Conservation (phyloP, 2,888 invertebrate genomes). For the Heliothis peltigera region DNA sequence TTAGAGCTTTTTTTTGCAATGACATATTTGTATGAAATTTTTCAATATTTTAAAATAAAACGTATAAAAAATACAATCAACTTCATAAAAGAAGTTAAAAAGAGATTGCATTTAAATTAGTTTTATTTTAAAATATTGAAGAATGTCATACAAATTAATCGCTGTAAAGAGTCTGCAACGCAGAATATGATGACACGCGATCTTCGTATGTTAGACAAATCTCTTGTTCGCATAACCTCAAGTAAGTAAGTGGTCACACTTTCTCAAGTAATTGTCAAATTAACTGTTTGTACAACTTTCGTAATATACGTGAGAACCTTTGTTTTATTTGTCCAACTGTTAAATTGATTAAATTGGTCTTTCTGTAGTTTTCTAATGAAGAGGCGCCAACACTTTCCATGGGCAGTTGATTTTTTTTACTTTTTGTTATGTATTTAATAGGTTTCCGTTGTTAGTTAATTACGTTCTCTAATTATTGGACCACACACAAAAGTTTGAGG, state of each 20-base stretch:
- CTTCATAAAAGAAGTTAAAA: too few relatives aligned
- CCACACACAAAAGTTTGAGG: neutral
- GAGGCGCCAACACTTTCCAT: conserved; percentile 26
- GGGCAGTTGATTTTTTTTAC: too few relatives aligned
- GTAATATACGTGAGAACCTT: conserved; percentile 43
- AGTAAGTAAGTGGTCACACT: conserved; percentile 44
- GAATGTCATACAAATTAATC: too few relatives aligned
- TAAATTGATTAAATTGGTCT: conserved; percentile 45
- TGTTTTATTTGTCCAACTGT: conserved; percentile 20
- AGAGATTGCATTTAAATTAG: too few relatives aligned
- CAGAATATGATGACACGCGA: too few relatives aligned
- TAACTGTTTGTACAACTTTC: conserved; percentile 34
- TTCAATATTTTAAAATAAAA: too few relatives aligned
- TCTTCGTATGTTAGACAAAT: conserved; percentile 21
- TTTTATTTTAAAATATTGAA: too few relatives aligned
- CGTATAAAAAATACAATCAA: too few relatives aligned
- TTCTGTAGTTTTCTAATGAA: conserved; percentile 1
- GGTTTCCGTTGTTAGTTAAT: neutral
- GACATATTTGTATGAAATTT: too few relatives aligned
- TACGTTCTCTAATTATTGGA: neutral
- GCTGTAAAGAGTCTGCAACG: too few relatives aligned
- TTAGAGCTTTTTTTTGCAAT: too few relatives aligned
- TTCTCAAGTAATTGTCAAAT: conserved; percentile 30
- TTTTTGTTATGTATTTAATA: neutral
- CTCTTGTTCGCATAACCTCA: conserved; percentile 45